phyloP scores from a whole-genome alignment of 2,888 invertebrate genomes.

The Metallyticus violacea region DNA sequence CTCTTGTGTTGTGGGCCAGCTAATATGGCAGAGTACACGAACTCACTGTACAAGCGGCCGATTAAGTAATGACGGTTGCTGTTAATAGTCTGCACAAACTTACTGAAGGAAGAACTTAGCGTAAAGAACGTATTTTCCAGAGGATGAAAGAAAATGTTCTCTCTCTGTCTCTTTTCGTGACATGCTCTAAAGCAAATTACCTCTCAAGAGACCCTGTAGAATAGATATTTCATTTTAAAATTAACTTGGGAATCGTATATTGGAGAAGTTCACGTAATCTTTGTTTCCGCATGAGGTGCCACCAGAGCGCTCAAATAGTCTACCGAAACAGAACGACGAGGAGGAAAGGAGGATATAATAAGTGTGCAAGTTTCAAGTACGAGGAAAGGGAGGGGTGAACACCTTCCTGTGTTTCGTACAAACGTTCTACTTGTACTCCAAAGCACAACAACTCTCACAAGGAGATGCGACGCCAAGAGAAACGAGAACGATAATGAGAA shows the following conservation, averaged over 20 bases:
- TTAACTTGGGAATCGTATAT: background rate
- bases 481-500: background rate
- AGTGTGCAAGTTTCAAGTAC: background rate
- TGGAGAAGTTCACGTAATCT: background rate
- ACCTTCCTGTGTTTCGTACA: background rate
- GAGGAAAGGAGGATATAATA: background rate
- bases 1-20: no score
- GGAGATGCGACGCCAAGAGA: background rate
- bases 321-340: background rate
- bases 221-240: background rate
- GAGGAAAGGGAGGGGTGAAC: background rate
- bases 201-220: background rate
- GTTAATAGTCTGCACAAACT: background rate
- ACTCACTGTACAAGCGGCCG: no score
- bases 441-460: background rate
- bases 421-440: background rate
- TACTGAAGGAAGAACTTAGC: background rate
- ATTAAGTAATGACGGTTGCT: no score
- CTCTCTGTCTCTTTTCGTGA: background rate
- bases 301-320: background rate
- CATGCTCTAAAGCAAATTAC: background rate
- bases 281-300: background rate
- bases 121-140: background rate
- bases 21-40: no score
- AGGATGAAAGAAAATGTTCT: background rate